Evolutionary conservation across 2,797 vertebrate genomes (phyloP), one percentile per base, ranked within the genome.

Genomic region (Borostomias antarcticus): DNA sequence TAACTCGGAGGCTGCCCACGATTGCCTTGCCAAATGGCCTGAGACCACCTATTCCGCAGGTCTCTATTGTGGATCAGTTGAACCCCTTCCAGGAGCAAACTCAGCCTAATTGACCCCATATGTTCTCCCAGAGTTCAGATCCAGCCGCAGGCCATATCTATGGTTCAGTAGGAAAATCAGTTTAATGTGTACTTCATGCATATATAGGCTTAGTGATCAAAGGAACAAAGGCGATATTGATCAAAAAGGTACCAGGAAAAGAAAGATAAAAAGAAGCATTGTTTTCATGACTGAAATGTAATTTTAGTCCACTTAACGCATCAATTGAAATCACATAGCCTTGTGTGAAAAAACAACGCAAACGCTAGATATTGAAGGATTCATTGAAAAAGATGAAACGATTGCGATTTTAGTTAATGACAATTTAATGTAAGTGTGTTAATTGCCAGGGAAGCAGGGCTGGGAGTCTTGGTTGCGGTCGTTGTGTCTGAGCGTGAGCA

Each of bases 21-120:
- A 85, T 86, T 86, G 76, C 82, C 77, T 79, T 81, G 87, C 89
- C 90, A 92, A 92, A 91, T 90, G 88, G 88, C 88, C 86, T 77
- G 85, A 89, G 89, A 91, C 90, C 88, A 91, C 85, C 88, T 90
- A 84, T 89, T 87, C 85, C 79, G 83, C 78, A 72, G 82, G 77
- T 86, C 86, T 74, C 83, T 43, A 84, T 88, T 86, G 88, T 83
- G 79, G 86, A 87, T 83, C 85, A 81, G 76, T 85, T 91, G 89
- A 91, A 89, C 78, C 76, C 57, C 30, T 30, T 89, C 89, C 90
- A 90, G 84, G 75, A 88, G 80, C 82, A 85, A 83, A 85, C 78
- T 86, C 87, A 66, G 77, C 76, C 81, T 91, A 90, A 92, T 91
- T 90, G 85, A 87, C 84, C 87, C 87, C 90, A 89, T 91, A 91